Percentiles rank a stretch among this genome's conserved stretches.
phyloP scores from a whole-genome alignment of 2,113 vertebrate genomes.

The Vulpes vulpes region DNA sequence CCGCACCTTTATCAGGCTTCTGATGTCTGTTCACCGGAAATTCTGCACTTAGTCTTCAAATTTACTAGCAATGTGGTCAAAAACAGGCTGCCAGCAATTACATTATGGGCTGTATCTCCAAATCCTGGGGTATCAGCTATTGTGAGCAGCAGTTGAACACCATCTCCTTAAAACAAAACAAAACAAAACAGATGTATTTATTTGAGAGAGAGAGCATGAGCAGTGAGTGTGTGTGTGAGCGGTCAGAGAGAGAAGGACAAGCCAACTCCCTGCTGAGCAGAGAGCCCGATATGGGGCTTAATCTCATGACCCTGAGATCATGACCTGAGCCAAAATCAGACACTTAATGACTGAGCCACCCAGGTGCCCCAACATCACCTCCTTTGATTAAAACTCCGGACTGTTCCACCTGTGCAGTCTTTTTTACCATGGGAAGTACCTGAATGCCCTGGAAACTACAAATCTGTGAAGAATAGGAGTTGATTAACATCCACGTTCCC shows the following conservation, averaged over 20 bases:
- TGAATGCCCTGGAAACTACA: constrained; percentile 97
- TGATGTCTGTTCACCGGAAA: constrained; percentile 87
- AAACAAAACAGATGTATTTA: too few relatives aligned
- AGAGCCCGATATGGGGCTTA: background rate
- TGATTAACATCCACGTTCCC: constrained; percentile 98
- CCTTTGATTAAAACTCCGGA: constrained; percentile 96
- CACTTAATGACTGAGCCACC: background rate
- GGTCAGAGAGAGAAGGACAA: too few relatives aligned
- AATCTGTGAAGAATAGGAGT: constrained; percentile 98
- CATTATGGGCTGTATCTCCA: constrained; percentile 89
- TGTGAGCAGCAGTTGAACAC: constrained; percentile 94
- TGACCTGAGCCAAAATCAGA: background rate
- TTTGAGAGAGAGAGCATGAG: too few relatives aligned
- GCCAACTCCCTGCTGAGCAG: background rate
- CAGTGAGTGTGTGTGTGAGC: too few relatives aligned
- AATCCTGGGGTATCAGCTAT: constrained; percentile 97
- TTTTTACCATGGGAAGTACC: constrained; percentile 98
- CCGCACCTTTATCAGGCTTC: constrained; percentile 80
- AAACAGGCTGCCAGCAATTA: constrained; percentile 88
- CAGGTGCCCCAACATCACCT: constrained; percentile 88
- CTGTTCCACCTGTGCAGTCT: constrained; percentile 98
- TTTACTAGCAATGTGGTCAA: constrained; percentile 89
- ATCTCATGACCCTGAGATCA: background rate
- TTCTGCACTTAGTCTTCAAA: constrained; percentile 90
- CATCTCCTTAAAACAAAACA: constrained; percentile 31